These are phyloP conservation scores for Zaprionus camerounensis DNA, from an alignment of 1,140 invertebrate genomes.

Conservation along the genomic window DNA sequence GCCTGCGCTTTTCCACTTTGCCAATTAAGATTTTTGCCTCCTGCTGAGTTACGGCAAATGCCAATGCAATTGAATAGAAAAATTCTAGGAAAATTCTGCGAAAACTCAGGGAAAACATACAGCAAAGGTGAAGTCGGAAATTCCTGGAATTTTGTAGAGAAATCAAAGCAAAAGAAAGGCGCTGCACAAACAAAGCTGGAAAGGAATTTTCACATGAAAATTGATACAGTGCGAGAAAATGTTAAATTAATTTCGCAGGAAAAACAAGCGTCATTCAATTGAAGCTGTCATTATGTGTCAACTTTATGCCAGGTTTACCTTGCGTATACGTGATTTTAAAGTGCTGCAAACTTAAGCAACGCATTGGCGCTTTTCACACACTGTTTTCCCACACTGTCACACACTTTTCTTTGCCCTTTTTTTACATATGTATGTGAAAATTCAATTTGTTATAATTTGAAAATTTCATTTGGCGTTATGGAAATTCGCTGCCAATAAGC, in stretches of 20 bases:
- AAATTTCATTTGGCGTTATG: slow-evolving; percentile 79
- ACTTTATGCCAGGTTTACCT: no score
- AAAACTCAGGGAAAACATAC: background rate
- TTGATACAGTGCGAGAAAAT: background rate
- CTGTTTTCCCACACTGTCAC: slow-evolving; percentile 1
- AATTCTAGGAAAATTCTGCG: background rate
- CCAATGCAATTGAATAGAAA: background rate
- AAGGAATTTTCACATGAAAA: background rate
- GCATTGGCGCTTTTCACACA: background rate
- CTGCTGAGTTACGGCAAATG: background rate
- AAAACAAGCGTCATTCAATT: background rate
- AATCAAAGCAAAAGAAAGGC: background rate
- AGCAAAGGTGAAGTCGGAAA: background rate
- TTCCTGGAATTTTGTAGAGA: background rate
- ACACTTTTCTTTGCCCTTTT: background rate
- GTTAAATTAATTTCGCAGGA: background rate
- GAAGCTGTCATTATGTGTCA: no score
- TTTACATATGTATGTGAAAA: slow-evolving; percentile 67
- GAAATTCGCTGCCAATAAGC: slow-evolving; percentile 68
- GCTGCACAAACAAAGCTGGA: background rate
- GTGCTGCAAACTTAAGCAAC: background rate
- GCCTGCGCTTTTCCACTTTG: background rate
- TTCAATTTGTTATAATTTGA: slow-evolving; percentile 82
- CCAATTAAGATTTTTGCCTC: background rate
- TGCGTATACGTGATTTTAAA: background rate